A percentile compares a stretch with the other conserved stretches of the same genome.
These are phyloP conservation scores for Lemur catta DNA, from an alignment of 2,797 vertebrate genomes.

Conservation along the genomic window DNA sequence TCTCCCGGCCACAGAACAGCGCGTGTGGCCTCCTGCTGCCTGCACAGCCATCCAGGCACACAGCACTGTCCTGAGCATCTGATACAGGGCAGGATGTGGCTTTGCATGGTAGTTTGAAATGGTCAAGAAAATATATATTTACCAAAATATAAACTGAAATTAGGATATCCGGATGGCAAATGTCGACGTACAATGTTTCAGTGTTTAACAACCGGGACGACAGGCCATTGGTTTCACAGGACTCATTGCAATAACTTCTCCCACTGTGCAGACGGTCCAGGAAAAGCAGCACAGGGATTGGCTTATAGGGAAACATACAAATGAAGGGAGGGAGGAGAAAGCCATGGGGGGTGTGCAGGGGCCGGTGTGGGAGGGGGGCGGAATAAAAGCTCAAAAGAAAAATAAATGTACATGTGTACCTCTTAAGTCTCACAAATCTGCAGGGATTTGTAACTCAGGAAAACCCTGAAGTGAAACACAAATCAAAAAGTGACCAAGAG, in stretches of 20 bases:
- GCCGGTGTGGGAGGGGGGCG: rapidly evolving
- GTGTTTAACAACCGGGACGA: neutral
- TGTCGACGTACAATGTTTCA: neutral
- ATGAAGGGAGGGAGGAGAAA: neutral
- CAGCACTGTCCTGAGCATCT: neutral
- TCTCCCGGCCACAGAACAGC: neutral
- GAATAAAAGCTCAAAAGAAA: slow-evolving; percentile 33
- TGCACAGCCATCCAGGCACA: rapidly evolving
- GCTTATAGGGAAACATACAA: slow-evolving; percentile 1
- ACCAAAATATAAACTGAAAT: neutral
- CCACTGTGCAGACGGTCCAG: neutral
- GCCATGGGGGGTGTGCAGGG: no score
- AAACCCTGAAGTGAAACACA: slow-evolving; percentile 66
- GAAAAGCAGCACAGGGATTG: neutral
- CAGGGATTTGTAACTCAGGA: slow-evolving; percentile 68
- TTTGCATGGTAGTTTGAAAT: neutral
- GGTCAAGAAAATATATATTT: slow-evolving; percentile 40
- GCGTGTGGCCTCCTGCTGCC: neutral
- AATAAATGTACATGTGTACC: slow-evolving; percentile 37
- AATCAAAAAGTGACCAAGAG: slow-evolving; percentile 64
- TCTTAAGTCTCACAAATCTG: slow-evolving; percentile 54
- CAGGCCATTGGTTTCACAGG: neutral
- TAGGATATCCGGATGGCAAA: neutral
- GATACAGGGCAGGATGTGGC: neutral
- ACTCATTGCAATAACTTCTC: neutral